Percentiles rank a stretch among this genome's conserved stretches.
Evolutionary conservation across 2,797 vertebrate genomes (phyloP).

Genomic region (Enteromius afrohamiltoni): DNA sequence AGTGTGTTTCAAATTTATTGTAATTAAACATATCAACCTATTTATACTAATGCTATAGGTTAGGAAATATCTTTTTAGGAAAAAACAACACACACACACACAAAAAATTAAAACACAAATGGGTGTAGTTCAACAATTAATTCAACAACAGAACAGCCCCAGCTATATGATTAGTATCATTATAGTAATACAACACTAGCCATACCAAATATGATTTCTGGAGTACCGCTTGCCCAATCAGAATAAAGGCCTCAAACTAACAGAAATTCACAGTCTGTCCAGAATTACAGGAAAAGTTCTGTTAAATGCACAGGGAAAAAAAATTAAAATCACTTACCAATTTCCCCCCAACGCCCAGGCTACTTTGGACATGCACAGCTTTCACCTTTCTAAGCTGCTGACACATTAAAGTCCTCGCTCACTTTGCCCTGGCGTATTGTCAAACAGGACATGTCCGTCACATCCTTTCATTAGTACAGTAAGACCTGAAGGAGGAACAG

Average conservation of each 20-base stretch:
- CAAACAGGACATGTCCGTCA: background rate
- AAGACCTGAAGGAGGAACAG: constrained; percentile 59
- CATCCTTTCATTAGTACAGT: constrained; percentile 57
- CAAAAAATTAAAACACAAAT: too few relatives aligned
- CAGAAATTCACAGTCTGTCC: background rate
- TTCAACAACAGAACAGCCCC: background rate
- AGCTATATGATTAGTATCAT: background rate
- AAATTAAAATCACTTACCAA: background rate
- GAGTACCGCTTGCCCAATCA: background rate
- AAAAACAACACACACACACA: too few relatives aligned
- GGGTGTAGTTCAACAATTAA: too few relatives aligned
- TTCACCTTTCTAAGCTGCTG: constrained; percentile 54
- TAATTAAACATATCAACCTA: background rate
- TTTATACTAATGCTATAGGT: background rate
- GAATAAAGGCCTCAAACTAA: background rate
- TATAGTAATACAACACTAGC: background rate
- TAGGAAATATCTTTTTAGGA: too few relatives aligned
- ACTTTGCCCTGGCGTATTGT: constrained; percentile 34
- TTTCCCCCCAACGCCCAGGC: background rate
- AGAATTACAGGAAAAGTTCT: background rate
- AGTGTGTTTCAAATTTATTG: background rate
- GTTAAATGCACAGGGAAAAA: background rate
- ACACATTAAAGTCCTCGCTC: constrained; percentile 36
- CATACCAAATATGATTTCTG: background rate
- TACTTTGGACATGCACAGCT: constrained; percentile 2